Percentiles rank a stretch among this genome's conserved stretches.
Conservation (phyloP, 1,140 invertebrate genomes). For the Scaptomyza pallida region DNA sequence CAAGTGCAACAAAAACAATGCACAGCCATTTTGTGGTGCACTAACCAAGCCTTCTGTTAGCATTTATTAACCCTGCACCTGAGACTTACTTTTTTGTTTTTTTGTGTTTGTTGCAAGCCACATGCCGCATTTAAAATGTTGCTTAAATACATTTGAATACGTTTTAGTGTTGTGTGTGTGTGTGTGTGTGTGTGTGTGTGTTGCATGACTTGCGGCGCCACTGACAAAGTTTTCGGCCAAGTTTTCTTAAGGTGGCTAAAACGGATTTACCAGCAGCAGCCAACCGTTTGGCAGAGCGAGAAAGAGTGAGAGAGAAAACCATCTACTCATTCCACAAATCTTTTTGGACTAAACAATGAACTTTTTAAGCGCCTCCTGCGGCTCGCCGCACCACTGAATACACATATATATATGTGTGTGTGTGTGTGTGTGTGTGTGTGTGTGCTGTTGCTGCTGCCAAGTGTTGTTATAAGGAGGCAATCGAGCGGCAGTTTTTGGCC, state of each 20-base stretch:
- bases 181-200: no score
- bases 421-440: constrained; percentile 1
- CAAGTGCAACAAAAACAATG: no score
- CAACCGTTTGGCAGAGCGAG: no score
- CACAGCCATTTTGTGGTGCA: no score
- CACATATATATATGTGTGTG: not conserved
- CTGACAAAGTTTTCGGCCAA: constrained; percentile 47
- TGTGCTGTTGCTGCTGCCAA: constrained; percentile 37
- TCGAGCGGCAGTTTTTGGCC: constrained; percentile 64
- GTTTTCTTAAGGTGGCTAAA: constrained; percentile 57
- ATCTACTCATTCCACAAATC: not conserved
- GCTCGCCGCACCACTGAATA: constrained; percentile 24
- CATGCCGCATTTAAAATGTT: constrained; percentile 47
- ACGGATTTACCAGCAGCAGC: constrained; percentile 26
- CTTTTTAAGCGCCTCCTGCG: constrained; percentile 63
- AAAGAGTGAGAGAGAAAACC: not conserved
- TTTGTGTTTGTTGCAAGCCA: constrained; percentile 6
- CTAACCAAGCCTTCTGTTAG: not conserved
- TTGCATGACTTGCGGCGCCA: constrained; percentile 36
- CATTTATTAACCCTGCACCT: not conserved
- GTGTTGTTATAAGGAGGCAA: constrained; percentile 71
- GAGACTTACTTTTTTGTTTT: no score
- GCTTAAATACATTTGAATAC: constrained; percentile 29
- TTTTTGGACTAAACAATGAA: constrained; percentile 58
- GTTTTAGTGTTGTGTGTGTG: no score